These are phyloP conservation scores for Hirudinaria manillensis DNA, from an alignment of 2,888 invertebrate genomes.

Conservation along the genomic window DNA sequence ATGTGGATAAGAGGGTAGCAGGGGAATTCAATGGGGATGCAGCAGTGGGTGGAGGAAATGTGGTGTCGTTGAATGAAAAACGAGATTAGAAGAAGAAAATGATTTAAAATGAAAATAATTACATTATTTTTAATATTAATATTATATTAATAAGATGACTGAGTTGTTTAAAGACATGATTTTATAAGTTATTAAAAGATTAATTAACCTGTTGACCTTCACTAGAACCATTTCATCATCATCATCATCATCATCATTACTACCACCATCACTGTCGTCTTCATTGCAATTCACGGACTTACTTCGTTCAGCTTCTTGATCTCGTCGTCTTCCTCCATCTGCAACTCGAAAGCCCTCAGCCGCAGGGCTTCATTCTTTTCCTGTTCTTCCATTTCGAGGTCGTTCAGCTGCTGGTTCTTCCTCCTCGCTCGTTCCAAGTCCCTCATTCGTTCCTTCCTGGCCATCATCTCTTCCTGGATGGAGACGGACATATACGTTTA, in stretches of 20 bases:
- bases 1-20: neutral
- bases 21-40: neutral
- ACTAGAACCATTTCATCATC: too few relatives aligned
- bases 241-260: neutral
- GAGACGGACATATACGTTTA: neutral
- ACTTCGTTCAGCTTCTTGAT: slow-evolving; percentile 55
- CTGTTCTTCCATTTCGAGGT: slow-evolving; percentile 52
- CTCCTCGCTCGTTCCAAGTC: slow-evolving; percentile 48
- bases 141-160: too few relatives aligned
- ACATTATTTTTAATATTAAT: neutral
- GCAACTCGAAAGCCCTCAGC: slow-evolving; percentile 50
- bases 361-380: slow-evolving; percentile 52
- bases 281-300: neutral
- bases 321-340: slow-evolving; percentile 55
- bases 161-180: too few relatives aligned
- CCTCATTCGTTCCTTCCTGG: slow-evolving; percentile 50
- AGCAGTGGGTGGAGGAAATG: neutral
- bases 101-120: too few relatives aligned
- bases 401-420: slow-evolving; percentile 51
- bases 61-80: neutral
- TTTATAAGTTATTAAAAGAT: too few relatives aligned
- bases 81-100: neutral
- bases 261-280: neutral
- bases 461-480: neutral
- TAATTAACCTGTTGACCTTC: too few relatives aligned